Evolutionary conservation across 2,113 vertebrate species (phyloP).

Genomic region (Sphyrna mokarran): DNA sequence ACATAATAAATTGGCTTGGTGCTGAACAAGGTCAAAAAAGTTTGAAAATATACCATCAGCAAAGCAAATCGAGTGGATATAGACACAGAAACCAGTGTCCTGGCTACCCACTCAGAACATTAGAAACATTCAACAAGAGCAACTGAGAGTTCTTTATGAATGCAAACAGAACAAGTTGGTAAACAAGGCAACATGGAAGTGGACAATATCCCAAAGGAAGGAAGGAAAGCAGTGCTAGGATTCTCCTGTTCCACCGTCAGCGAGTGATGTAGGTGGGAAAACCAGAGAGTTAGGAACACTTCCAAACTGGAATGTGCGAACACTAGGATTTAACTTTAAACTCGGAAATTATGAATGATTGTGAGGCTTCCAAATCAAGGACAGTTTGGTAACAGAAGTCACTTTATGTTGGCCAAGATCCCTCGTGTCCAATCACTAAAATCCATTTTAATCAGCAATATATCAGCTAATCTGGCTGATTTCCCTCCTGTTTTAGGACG

Average conservation of each 20-base stretch:
- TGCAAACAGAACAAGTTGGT: neutral
- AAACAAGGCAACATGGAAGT: neutral
- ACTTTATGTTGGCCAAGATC: neutral
- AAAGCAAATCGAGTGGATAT: too few relatives aligned
- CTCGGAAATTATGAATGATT: neutral
- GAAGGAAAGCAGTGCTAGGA: too few relatives aligned
- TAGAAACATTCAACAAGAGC: neutral
- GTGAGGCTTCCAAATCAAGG: neutral
- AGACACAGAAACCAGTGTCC: too few relatives aligned
- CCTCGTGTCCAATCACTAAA: neutral
- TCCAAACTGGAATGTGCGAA: neutral
- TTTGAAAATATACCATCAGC: neutral
- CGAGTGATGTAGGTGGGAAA: neutral
- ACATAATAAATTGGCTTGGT: neutral
- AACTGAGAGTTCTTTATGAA: neutral
- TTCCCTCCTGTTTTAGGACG: too few relatives aligned
- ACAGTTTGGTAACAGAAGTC: neutral
- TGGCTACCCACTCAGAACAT: too few relatives aligned
- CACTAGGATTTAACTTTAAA: neutral
- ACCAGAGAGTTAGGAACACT: neutral
- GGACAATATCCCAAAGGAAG: neutral
- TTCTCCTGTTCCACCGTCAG: too few relatives aligned
- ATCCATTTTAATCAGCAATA: neutral
- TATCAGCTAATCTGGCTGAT: too few relatives aligned
- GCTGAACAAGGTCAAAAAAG: neutral